Evolutionary conservation across 2,888 invertebrate species (phyloP), one percentile per base, ranked within the genome.

Genomic region (Neoaliturus tenellus): DNA sequence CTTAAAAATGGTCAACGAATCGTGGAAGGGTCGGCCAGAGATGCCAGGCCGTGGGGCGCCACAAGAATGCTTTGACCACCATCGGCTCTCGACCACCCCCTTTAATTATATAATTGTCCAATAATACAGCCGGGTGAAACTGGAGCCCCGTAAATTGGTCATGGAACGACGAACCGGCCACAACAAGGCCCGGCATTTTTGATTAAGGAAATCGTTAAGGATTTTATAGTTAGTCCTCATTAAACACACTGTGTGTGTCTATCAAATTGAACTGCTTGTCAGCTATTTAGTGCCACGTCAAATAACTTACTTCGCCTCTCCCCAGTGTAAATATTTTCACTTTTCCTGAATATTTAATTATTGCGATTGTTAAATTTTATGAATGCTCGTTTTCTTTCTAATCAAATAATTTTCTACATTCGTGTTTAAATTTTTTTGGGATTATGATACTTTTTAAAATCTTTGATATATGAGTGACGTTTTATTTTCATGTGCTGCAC

Each of bases 71-170:
- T 62, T 62, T 62, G 71, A 71, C 71, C 71, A n/a, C 71, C 23
- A 1, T 67, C 31, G 5, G 14, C 71, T 31, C 71, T 23, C 39
- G 6, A 4, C 39, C 71, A 71, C 35, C 75, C n/a, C 75, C 48
- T 44, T 75, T 75, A 44, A 75, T 75, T 75, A 75, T 44, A 75
- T 75, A 44, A 75, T 44, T 75, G 75, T 75, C 75, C 75, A 75
- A 75, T 75, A 75, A 75, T 75, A 75, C 23, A 41, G n/a, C 71
- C 39, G n/a, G 39, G 20, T 39, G 71, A 41, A 71, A 35, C 35
- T 23, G 71, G 71, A 41, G 23, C 35, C 41, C 39, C 25, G 20
- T 39, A 41, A 71, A 71, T 71, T 71, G 71, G 71, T 39, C 71
- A 62, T 62, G 62, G 62, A 12, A 62, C 62, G 17, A 17, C 62